Conservation (phyloP, 1,140 invertebrate genomes). For the Euwallacea similis region DNA sequence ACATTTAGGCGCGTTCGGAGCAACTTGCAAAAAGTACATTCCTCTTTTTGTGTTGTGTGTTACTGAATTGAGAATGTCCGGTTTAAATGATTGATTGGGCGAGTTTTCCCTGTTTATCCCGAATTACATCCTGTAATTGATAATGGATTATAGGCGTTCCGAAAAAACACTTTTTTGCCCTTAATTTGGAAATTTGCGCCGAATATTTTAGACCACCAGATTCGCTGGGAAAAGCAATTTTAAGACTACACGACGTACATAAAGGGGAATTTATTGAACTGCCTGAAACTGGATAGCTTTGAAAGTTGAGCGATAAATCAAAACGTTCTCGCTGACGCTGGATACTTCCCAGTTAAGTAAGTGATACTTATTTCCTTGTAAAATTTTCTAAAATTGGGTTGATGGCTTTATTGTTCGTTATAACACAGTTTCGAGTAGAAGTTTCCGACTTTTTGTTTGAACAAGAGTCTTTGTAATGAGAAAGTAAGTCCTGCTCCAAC, state of each 20-base stretch:
- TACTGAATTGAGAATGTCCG: background rate
- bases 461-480: background rate
- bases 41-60: background rate
- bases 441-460: background rate
- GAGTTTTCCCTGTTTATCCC: background rate
- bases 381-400: slow-evolving; percentile 18
- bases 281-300: slow-evolving; percentile 18
- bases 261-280: slow-evolving; percentile 21
- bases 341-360: slow-evolving; percentile 22
- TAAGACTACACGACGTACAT: slow-evolving; percentile 22
- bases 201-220: background rate
- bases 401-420: slow-evolving; percentile 15
- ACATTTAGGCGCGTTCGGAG: slow-evolving; percentile 9
- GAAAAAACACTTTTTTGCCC: background rate
- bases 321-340: slow-evolving; percentile 12
- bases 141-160: background rate
- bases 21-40: slow-evolving; percentile 12
- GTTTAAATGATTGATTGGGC: background rate
- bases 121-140: background rate
- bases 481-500: background rate
- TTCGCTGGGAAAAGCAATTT: slow-evolving; percentile 23
- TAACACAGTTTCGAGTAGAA: slow-evolving; percentile 6
- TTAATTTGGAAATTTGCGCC: background rate
- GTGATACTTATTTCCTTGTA: slow-evolving; percentile 17
- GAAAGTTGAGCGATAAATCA: slow-evolving; percentile 18